Conservation (phyloP, 2,888 invertebrate genomes). For the Euplagia quadripunctaria region DNA sequence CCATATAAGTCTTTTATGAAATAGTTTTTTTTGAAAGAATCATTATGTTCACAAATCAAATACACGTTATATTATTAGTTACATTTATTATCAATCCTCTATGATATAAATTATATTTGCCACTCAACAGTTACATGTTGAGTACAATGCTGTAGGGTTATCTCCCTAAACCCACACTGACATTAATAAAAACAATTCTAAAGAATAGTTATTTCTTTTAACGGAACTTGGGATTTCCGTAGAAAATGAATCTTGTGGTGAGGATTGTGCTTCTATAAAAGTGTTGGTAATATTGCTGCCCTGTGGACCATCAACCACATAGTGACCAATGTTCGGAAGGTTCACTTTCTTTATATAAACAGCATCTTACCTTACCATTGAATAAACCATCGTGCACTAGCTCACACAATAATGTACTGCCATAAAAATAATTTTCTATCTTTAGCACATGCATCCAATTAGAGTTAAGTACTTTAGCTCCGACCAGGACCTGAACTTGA, state of each 20-base stretch:
- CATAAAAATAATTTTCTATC: background rate
- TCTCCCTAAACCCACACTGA: background rate
- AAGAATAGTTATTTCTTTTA: background rate
- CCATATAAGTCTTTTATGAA: too few species aligned
- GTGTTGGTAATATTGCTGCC: too few species aligned
- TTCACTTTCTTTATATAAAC: background rate
- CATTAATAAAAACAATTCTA: background rate
- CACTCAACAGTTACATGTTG: background rate
- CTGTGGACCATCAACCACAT: background rate
- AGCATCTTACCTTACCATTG: background rate
- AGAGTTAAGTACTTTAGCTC: background rate
- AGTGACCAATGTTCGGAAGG: background rate
- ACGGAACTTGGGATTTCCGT: slow-evolving; percentile 6
- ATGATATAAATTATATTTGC: too few species aligned
- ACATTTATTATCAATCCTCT: too few species aligned
- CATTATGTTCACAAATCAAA: too few species aligned
- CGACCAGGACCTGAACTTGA: too few species aligned
- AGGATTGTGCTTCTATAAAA: background rate
- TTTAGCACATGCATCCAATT: background rate
- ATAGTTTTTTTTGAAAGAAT: too few species aligned
- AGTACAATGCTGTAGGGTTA: background rate
- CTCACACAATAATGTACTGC: background rate
- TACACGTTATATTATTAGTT: too few species aligned
- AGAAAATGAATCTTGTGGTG: slow-evolving; percentile 2
- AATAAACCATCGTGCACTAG: background rate